Conservation (phyloP, 1,140 invertebrate species). For the Polypedilum pembai region DNA sequence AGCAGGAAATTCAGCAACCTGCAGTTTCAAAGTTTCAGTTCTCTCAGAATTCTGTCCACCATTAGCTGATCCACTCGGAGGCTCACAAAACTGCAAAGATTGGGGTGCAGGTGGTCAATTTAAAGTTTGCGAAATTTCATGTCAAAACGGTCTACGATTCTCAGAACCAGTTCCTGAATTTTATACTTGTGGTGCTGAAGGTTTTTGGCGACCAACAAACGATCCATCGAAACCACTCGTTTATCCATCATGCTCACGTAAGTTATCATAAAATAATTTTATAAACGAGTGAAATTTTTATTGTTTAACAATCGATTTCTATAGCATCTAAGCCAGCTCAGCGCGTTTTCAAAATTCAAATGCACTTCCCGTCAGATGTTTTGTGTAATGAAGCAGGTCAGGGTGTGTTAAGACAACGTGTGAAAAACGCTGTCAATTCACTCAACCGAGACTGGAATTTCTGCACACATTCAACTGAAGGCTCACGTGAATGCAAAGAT, state of each 20-base stretch:
- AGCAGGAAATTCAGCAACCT: conserved; percentile 82
- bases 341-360: conserved; percentile 83
- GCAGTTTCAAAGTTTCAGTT: conserved; percentile 89
- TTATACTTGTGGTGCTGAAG: conserved; percentile 93
- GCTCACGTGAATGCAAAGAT: conserved; percentile 70
- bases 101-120: conserved; percentile 95
- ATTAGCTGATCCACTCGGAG: conserved; percentile 79
- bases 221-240: conserved; percentile 70
- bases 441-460: conserved; percentile 90
- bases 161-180: conserved; percentile 86
- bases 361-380: conserved; percentile 89
- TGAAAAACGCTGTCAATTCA: conserved; percentile 77
- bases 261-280: conserved; percentile 36
- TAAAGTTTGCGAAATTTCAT: conserved; percentile 84
- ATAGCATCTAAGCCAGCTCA: conserved; percentile 74
- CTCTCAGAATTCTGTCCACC: conserved; percentile 84
- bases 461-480: conserved; percentile 77
- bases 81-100: conserved; percentile 82
- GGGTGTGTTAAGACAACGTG: conserved; percentile 78
- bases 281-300: conserved; percentile 16
- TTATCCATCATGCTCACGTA: conserved; percentile 86
- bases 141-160: conserved; percentile 78
- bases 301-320: conserved; percentile 34
- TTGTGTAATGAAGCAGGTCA: conserved; percentile 90
- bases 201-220: conserved; percentile 85